These are phyloP conservation scores for Camelus bactrianus DNA, from an alignment of 2,113 vertebrate genomes.

Conservation along the genomic window DNA sequence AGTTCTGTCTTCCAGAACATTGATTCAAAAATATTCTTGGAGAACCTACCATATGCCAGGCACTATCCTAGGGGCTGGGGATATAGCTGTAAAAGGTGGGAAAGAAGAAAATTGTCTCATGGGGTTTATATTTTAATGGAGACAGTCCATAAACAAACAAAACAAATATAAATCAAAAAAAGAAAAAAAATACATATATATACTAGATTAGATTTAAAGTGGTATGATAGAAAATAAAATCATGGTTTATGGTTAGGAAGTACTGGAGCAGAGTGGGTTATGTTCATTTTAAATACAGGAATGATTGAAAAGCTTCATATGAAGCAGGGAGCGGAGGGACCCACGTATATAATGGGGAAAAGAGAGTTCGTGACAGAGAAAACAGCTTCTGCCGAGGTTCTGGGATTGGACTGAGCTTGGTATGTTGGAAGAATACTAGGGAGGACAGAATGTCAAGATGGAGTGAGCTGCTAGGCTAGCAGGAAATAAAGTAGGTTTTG, in stretches of 20 bases:
- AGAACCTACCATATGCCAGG: not conserved
- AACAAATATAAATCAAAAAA: constrained; percentile 3
- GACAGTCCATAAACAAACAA: not conserved
- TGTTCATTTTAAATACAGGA: not conserved
- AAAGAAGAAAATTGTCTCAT: not conserved
- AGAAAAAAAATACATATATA: not conserved
- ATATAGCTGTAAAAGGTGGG: not conserved
- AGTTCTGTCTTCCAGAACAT: not conserved
- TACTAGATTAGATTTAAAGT: not conserved
- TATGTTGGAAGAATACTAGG: not conserved
- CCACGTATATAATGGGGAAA: not conserved
- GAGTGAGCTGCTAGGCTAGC: not conserved
- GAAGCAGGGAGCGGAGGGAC: not conserved
- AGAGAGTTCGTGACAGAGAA: not conserved
- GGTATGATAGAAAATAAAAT: not conserved
- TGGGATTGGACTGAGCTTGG: not conserved
- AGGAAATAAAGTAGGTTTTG: not conserved
- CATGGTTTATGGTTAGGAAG: not conserved
- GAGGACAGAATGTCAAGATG: not conserved
- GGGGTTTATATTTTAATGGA: not conserved
- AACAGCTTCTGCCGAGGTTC: not conserved
- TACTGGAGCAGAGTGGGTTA: not conserved
- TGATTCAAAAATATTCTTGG: constrained; percentile 5
- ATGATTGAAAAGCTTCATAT: not conserved
- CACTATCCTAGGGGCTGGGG: not conserved